Percentiles rank a stretch among this genome's conserved stretches.
These are phyloP conservation scores for Mus spicilegus DNA, from an alignment of 2,113 vertebrate genomes.

Conservation along the genomic window DNA sequence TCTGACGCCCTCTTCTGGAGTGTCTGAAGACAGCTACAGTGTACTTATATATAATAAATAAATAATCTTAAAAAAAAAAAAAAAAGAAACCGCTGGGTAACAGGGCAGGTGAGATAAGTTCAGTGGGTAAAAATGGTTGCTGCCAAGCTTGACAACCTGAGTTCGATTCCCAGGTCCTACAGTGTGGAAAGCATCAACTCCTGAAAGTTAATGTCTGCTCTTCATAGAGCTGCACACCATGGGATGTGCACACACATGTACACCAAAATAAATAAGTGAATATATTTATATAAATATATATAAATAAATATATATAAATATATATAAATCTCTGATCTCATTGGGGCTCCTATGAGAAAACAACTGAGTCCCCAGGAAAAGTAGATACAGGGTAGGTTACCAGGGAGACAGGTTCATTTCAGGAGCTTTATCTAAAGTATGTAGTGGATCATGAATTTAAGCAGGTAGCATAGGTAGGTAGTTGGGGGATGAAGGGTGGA, in stretches of 20 bases:
- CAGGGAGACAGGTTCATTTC: background rate
- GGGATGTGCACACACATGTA: background rate
- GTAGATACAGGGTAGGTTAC: background rate
- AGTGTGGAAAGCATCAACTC: background rate
- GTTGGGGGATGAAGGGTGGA: background rate
- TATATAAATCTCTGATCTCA: background rate
- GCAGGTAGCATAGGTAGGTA: background rate
- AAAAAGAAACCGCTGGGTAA: background rate
- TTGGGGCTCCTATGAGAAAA: background rate
- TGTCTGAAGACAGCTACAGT: too few relatives aligned
- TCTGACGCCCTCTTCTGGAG: too few relatives aligned
- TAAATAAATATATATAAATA: background rate
- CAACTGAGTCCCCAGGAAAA: background rate
- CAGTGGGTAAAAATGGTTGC: background rate
- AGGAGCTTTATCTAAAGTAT: background rate
- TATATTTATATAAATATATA: background rate
- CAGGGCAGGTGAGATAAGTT: background rate
- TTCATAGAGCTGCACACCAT: background rate
- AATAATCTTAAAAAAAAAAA: too few relatives aligned
- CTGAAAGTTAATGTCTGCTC: background rate
- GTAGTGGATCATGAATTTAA: background rate
- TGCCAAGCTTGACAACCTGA: background rate
- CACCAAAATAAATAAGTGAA: background rate
- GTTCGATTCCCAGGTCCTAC: background rate
- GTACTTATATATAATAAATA: too few relatives aligned